Evolutionary conservation across 1,140 invertebrate genomes (phyloP).

Genomic region (Pygmarrhopalites habei): DNA sequence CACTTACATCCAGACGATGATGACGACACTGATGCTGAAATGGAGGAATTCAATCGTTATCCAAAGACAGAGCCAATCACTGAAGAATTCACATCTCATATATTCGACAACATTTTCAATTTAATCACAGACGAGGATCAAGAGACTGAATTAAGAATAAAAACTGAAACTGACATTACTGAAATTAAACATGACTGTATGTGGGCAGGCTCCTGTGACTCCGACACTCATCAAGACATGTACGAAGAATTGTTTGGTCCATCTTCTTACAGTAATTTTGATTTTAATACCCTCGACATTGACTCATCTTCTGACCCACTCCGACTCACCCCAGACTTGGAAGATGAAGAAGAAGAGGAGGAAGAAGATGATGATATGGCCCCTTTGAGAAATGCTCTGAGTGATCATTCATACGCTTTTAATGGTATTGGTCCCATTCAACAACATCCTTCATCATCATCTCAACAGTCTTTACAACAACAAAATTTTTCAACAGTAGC

Average conservation of each 20-base stretch:
- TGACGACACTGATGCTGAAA: not conserved
- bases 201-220: constrained; percentile 29
- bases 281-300: too few species aligned
- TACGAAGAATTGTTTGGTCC: constrained; percentile 1
- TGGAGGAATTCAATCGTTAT: constrained; percentile 5
- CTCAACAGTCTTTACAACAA: not conserved
- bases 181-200: constrained; percentile 37
- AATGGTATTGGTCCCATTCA: constrained; percentile 9
- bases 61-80: constrained; percentile 13
- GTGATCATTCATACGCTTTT: constrained; percentile 27
- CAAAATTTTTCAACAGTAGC: constrained; percentile 4
- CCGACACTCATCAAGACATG: constrained; percentile 6
- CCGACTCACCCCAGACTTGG: not conserved
- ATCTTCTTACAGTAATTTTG: not conserved
- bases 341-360: not conserved
- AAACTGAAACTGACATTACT: not conserved
- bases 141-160: not conserved
- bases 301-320: too few species aligned
- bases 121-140: not conserved
- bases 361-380: constrained; percentile 16
- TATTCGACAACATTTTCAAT: constrained; percentile 9
- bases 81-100: not conserved
- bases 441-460: constrained; percentile 7
- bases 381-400: constrained; percentile 1
- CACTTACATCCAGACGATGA: not conserved